Evolutionary conservation across 2,888 invertebrate genomes (phyloP).

Genomic region (Stegophylla sp.): DNA sequence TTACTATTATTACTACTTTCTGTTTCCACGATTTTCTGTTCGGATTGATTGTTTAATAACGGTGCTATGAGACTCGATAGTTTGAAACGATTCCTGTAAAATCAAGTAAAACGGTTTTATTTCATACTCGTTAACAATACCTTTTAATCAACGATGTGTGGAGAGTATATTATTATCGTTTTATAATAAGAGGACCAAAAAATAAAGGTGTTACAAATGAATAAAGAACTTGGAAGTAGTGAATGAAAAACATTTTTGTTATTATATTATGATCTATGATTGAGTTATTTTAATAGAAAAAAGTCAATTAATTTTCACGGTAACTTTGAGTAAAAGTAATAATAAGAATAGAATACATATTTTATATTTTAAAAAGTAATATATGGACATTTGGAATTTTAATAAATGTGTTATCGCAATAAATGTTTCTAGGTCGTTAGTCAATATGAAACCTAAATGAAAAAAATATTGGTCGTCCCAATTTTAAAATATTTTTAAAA

Average conservation of each 20-base stretch:
- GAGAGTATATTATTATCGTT: not conserved
- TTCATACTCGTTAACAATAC: not conserved
- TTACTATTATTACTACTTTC: not conserved
- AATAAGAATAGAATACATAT: not conserved
- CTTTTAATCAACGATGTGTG: not conserved
- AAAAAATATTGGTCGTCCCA: too few relatives aligned
- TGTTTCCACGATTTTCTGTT: slow-evolving; percentile 48
- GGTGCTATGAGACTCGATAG: slow-evolving; percentile 69
- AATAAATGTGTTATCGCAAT: too few relatives aligned
- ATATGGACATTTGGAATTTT: too few relatives aligned
- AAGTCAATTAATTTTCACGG: not conserved
- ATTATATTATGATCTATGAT: too few relatives aligned
- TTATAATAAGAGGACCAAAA: not conserved
- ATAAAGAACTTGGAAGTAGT: not conserved
- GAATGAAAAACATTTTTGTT: not conserved
- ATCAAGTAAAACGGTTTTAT: not conserved
- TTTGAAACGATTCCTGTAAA: slow-evolving; percentile 68
- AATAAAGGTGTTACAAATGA: not conserved
- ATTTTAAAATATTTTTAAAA: too few relatives aligned
- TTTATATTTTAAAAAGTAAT: too few relatives aligned
- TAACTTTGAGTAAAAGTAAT: not conserved
- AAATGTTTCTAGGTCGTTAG: too few relatives aligned
- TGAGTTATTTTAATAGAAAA: not conserved
- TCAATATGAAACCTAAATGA: too few relatives aligned
- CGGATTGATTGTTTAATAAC: slow-evolving; percentile 64